Percentiles rank a stretch among this genome's conserved stretches.
phyloP scores from a whole-genome alignment of 2,797 vertebrate species.

The Urosaurus nigricauda region DNA sequence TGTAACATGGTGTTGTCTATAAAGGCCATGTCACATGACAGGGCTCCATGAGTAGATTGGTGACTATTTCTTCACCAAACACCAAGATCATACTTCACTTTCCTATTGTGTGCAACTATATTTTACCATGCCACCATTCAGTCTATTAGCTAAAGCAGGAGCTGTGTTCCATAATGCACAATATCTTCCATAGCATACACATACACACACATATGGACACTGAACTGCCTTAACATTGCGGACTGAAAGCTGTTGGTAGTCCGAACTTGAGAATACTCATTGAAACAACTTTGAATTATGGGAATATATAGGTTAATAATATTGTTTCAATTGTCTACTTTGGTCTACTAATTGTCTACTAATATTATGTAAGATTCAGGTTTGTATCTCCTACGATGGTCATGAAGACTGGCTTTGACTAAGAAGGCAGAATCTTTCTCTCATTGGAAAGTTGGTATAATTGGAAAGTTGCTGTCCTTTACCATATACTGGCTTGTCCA shows the following conservation, averaged over 20 bases:
- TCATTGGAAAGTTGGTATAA: not conserved
- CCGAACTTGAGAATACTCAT: too few relatives aligned
- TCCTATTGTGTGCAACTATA: not conserved
- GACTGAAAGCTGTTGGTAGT: too few relatives aligned
- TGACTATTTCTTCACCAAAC: not conserved
- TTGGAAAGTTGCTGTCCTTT: not conserved
- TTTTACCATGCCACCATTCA: not conserved
- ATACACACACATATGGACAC: too few relatives aligned
- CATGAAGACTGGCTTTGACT: not conserved
- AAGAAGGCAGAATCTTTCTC: not conserved
- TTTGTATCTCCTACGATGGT: not conserved
- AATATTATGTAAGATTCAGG: too few relatives aligned
- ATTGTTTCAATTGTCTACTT: too few relatives aligned
- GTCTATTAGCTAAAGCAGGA: not conserved
- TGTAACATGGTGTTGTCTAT: not conserved
- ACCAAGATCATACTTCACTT: too few relatives aligned
- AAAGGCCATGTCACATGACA: not conserved
- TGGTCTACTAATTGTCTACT: too few relatives aligned
- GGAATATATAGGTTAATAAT: too few relatives aligned
- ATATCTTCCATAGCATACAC: not conserved
- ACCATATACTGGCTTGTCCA: not conserved
- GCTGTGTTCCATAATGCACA: not conserved
- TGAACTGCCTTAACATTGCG: not conserved
- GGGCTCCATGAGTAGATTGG: not conserved
- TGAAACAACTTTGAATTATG: too few relatives aligned